These are phyloP conservation scores for Apamea monoglypha DNA, from an alignment of 2,888 invertebrate species.

Conservation along the genomic window DNA sequence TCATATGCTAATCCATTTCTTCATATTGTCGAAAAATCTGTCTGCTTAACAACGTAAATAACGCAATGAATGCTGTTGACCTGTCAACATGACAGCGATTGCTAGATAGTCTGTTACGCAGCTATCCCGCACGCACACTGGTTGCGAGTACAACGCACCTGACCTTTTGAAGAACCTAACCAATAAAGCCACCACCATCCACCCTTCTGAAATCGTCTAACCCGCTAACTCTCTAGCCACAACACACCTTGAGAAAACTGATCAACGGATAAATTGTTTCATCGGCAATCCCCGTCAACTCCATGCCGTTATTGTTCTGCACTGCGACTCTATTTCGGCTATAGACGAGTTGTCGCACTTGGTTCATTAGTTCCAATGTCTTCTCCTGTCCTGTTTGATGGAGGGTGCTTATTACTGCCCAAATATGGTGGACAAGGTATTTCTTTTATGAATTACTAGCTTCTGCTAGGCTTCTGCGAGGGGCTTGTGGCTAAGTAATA, in stretches of 20 bases:
- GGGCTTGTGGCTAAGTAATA: no score
- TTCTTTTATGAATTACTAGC: neutral
- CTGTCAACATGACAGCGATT: no score
- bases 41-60: no score
- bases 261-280: conserved; percentile 74
- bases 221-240: conserved; percentile 61
- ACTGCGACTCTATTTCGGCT: conserved; percentile 59
- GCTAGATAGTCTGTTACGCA: neutral
- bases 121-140: neutral
- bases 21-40: neutral
- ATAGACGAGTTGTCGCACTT: conserved; percentile 44
- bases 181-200: neutral
- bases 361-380: conserved; percentile 56
- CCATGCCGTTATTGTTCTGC: conserved; percentile 57
- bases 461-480: no score
- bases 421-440: neutral
- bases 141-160: neutral
- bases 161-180: neutral
- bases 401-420: neutral
- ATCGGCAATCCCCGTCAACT: conserved; percentile 67
- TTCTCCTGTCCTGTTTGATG: conserved; percentile 4
- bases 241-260: conserved; percentile 62
- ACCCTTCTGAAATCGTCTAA: neutral
- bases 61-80: neutral
- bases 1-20: neutral